These are phyloP conservation scores for Andrena marginata DNA, from an alignment of 2,888 invertebrate species.

Conservation along the genomic window DNA sequence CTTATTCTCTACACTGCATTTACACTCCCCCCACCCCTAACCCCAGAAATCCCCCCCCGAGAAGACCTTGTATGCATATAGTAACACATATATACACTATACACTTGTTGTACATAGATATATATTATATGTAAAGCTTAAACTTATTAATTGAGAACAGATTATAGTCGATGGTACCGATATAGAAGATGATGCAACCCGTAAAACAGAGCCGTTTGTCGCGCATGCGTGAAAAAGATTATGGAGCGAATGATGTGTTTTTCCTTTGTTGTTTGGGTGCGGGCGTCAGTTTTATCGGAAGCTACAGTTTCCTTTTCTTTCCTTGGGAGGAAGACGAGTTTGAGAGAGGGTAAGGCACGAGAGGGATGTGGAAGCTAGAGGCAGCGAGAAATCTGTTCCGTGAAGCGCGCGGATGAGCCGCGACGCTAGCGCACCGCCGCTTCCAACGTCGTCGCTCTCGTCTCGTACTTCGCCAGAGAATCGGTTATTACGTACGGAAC, in stretches of 20 bases:
- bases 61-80: slow-evolving; percentile 70
- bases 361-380: no score
- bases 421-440: not conserved
- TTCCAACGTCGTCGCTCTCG: slow-evolving; percentile 27
- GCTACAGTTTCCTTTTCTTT: not conserved
- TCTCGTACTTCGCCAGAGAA: slow-evolving; percentile 36
- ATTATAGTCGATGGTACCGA: slow-evolving; percentile 66
- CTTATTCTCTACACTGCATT: slow-evolving; percentile 80
- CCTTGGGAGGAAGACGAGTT: not conserved
- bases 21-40: slow-evolving; percentile 57
- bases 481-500: not conserved
- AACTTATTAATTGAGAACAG: slow-evolving; percentile 67
- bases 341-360: no score
- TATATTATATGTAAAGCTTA: slow-evolving; percentile 74
- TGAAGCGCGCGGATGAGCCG: slow-evolving; percentile 3
- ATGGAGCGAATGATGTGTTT: slow-evolving; percentile 48
- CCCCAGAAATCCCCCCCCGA: slow-evolving; percentile 31
- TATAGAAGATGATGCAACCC: slow-evolving; percentile 59
- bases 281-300: slow-evolving; percentile 7
- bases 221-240: slow-evolving; percentile 54
- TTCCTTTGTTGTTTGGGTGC: slow-evolving; percentile 8
- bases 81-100: slow-evolving; percentile 70
- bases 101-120: slow-evolving; percentile 75
- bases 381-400: not conserved
- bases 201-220: slow-evolving; percentile 60